A percentile compares a stretch with the other conserved stretches of the same genome.
Conservation (phyloP, 2,797 vertebrate genomes). For the Ispidina picta region DNA sequence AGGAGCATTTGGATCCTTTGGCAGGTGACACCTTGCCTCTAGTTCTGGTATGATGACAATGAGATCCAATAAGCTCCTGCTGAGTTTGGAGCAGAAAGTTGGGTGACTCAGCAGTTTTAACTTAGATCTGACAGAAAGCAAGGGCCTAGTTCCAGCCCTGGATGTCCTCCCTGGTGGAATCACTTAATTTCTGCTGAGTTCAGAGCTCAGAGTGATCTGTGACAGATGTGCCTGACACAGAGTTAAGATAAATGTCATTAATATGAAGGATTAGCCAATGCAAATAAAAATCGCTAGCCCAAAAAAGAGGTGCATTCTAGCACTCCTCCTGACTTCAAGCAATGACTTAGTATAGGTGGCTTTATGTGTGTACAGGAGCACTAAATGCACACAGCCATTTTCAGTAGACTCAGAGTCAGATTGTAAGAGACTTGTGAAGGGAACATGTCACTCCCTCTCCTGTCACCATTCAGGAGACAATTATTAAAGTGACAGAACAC, state of each 20-base stretch:
- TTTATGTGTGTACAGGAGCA: background rate
- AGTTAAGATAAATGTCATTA: background rate
- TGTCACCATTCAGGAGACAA: background rate
- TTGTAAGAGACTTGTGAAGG: background rate
- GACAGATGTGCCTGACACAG: background rate
- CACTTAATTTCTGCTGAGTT: background rate
- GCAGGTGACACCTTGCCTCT: background rate
- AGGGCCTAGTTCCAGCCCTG: background rate
- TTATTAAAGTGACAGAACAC: background rate
- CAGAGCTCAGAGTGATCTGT: background rate
- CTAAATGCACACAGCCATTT: background rate
- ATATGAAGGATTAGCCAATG: background rate
- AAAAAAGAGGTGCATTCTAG: background rate
- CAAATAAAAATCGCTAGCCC: background rate
- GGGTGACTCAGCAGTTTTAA: background rate
- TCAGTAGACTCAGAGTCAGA: background rate
- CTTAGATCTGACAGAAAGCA: background rate
- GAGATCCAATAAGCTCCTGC: background rate
- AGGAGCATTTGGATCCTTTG: background rate
- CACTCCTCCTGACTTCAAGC: background rate
- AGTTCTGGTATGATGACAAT: background rate
- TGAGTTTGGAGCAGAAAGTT: background rate
- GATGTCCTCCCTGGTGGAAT: background rate
- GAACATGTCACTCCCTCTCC: background rate
- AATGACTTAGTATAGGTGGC: background rate